Evolutionary conservation across 2,113 vertebrate genomes (phyloP), one percentile per base, ranked within the genome.

Genomic region (Chascanopsetta lugubris): DNA sequence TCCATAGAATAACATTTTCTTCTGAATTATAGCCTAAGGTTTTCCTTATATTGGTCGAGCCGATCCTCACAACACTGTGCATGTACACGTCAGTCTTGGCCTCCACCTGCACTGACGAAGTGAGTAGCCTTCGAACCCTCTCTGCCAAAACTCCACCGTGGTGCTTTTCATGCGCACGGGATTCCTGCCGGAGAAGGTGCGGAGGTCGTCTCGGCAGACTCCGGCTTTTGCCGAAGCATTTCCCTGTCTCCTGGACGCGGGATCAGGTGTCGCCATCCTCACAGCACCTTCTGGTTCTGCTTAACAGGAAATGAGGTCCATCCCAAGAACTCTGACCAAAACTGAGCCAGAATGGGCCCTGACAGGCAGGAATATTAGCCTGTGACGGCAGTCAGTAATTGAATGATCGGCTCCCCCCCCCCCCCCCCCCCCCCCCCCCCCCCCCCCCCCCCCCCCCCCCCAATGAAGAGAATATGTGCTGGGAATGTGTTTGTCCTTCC

Each of bases 321-420:
- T 92, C 92, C 91, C 85, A 94, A 93, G 77, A 91, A 86, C 79
- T 94, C 85, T 67, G 80, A 92, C 86, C 89, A 86, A 90, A 89
- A 92, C 87, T 88, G 91, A 92, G 92, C 87, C 91, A 87, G 93
- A 94, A 94, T 92, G 88, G 89, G 77, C 88, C 89, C 75, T 93
- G 93, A 93, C 92, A 94, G 92, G 91, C 89, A 93, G 93, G 92
- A 94, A 93, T 93, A 94, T 93, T 92, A 94, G 85, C 82, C 80
- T 86, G 83, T 90, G 91, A 91, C 83, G 89, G 91, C 91, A 92
- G 90, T 88, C 89, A 84, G 91, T 91, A 94, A 93, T 93, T 93
- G 93, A 95, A 93, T 92, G 89, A 92, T 92, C 88, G 64, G 74
- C 70, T 85, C 83, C 82, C 71, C 72, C 72, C 80, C 11, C 84